A percentile compares a stretch with the other conserved stretches of the same genome.
phyloP scores from a whole-genome alignment of 2,113 vertebrate genomes.

The Anguilla japonica region DNA sequence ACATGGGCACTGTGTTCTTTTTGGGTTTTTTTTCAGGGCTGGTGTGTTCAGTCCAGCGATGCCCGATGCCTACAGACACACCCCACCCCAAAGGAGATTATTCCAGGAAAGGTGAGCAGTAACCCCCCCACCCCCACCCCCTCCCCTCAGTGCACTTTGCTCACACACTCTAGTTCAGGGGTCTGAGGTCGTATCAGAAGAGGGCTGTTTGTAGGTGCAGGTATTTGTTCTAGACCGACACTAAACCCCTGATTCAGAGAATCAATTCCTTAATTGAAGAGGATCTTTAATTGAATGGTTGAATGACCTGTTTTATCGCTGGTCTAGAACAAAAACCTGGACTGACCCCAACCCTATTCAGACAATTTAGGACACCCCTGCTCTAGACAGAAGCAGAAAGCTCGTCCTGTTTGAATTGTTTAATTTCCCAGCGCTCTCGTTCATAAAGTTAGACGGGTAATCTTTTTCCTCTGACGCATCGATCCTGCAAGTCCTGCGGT shows the following conservation, averaged over 20 bases:
- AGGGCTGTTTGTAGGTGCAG: no score
- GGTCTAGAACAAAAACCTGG: no score
- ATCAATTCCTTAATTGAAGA: no score
- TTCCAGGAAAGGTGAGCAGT: conserved; percentile 75
- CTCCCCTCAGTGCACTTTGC: neutral
- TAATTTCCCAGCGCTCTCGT: neutral
- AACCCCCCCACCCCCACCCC: neutral
- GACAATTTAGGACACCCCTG: no score
- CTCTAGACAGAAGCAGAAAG: no score
- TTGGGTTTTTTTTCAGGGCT: conserved; percentile 69
- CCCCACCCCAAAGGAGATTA: conserved; percentile 75
- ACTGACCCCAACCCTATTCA: no score
- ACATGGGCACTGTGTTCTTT: no score
- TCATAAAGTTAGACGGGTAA: neutral
- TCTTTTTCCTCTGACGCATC: neutral
- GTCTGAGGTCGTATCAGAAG: no score
- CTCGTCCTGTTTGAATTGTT: neutral
- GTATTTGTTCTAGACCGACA: no score
- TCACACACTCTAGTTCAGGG: neutral
- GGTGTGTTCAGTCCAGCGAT: conserved; percentile 78
- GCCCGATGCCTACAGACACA: conserved; percentile 67
- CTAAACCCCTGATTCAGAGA: no score
- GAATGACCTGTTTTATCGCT: no score
- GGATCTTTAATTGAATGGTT: no score
- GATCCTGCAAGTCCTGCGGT: neutral